Evolutionary conservation across 1,140 invertebrate species (phyloP), one percentile per base, ranked within the genome.

Genomic region (Riptortus pedestris): DNA sequence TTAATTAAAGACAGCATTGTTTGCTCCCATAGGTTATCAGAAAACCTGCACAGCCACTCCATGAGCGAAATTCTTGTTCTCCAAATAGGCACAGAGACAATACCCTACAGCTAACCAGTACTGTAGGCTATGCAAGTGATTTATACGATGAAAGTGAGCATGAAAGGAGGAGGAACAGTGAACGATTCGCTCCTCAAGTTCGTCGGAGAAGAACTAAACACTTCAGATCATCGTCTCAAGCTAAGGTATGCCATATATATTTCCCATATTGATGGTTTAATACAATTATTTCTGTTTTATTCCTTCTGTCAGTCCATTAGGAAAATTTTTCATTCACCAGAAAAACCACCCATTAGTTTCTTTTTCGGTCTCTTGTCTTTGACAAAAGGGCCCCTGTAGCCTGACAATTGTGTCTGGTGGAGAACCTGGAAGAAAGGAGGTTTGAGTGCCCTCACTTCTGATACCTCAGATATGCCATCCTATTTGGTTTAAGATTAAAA

Each of bases 121-220:
- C 59, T 22, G 63, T 65, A 29, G 65, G 65, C 14, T 68, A 68
- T 31, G 63, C 67, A 0, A 68, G 67, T 59, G 67, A 66, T 27
- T 31, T 66, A 24, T 66, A 62, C 55, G 68, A 74, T 63, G 78
- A 79, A 28, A 75, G 73, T 66, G 79, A 79, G 62, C 78, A 77
- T 1, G 79, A 79, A 48, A 70, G 72, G 48, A 65, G 79, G 3
- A 71, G 79, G n/a, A 78, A 73, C 58, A 76, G 79, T 72, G 78
- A 85, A 71, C 70, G 84, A 66, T 82, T 83, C 27, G 65, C 68
- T 28, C 67, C 66, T 45, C 55, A 29, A 24, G 24, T 18, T 24
- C 24, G 51, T 2, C 26, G 29, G 24, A 58, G 66, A n/a, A 38
- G 63, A 18, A 18, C 29, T 24, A 64, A 67, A 64, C 63, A 67